Evolutionary conservation across 2,797 vertebrate species (phyloP), one percentile per base, ranked within the genome.

Genomic region (Epinephelus awoara): DNA sequence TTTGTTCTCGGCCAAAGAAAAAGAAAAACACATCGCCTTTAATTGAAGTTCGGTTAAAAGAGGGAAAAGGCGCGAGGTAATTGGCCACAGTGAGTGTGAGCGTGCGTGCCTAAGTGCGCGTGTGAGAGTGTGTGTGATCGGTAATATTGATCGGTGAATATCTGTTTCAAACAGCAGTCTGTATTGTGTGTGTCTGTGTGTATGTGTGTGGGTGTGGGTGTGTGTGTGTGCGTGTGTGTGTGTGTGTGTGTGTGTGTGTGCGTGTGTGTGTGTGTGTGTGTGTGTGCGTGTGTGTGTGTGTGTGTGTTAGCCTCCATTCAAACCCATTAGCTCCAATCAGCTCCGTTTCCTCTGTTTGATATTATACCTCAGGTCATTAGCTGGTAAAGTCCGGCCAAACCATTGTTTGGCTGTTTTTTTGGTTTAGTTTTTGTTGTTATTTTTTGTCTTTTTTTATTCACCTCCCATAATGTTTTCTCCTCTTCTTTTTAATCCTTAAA

Each of bases 1-100:
- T 49, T 49, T 18, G 46, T 13, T 8, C 19, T 42, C 58, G 42
- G 58, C n/a, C n/a, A 42, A 5, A 66, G 13, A 46, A 63, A 63
- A 34, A 25, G 18, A 11, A 44, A 58, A 50, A 44, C 51, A n/a
- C 13, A 3, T 12, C 96, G 93, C 93, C 95, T 95, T 95, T 96
- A 91, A 94, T 93, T 95, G 95, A 95, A 95, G 95, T 18, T 44
- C 27, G 14, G 34, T 50, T 54, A 2, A 95, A 96, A 94, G 89
- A 94, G 90, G 94, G 94, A 84, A 95, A 94, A 96, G 91, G 94
- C 91, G 91, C 85, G 78, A 93, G 93, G 94, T 96, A 96, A 72
- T 69, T 76, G 64, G 18, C 29, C 12, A 29, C 38, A 51, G 58
- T 38, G 9, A 4, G 59, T 49, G 65, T 46, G 74, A 40, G 44